These are phyloP conservation scores for Merops nubicus DNA, from an alignment of 2,113 vertebrate genomes.

Conservation along the genomic window DNA sequence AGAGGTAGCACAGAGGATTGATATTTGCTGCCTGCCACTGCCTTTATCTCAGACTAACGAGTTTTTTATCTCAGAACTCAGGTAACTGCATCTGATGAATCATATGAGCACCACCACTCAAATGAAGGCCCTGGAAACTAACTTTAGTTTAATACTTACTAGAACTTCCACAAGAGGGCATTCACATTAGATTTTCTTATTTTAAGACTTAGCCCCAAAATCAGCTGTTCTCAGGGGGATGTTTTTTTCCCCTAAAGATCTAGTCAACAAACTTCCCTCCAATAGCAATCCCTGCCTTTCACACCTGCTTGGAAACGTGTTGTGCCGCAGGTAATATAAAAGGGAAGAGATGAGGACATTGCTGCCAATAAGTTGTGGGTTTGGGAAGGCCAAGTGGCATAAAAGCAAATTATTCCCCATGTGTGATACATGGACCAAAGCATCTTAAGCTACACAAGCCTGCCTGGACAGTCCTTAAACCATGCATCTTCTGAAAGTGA, in stretches of 20 bases:
- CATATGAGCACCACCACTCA: not conserved
- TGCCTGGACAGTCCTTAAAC: not conserved
- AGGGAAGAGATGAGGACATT: not conserved
- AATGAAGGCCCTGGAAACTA: not conserved
- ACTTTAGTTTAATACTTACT: not conserved
- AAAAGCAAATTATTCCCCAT: not conserved
- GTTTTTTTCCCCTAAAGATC: not conserved
- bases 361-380: not conserved
- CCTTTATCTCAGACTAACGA: not conserved
- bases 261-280: not conserved
- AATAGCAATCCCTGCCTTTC: not conserved
- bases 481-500: not conserved
- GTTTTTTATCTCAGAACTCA: not conserved
- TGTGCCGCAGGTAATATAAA: not conserved
- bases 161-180: no score
- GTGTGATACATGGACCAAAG: not conserved
- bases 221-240: not conserved
- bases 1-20: not conserved
- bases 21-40: not conserved
- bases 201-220: not conserved
- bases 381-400: not conserved
- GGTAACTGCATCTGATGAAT: not conserved
- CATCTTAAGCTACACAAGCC: not conserved
- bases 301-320: fast-evolving
- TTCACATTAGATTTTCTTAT: not conserved